Base-by-base conservation (phyloP, 2,113 vertebrate species). In the Apodemus sylvaticus region DNA sequence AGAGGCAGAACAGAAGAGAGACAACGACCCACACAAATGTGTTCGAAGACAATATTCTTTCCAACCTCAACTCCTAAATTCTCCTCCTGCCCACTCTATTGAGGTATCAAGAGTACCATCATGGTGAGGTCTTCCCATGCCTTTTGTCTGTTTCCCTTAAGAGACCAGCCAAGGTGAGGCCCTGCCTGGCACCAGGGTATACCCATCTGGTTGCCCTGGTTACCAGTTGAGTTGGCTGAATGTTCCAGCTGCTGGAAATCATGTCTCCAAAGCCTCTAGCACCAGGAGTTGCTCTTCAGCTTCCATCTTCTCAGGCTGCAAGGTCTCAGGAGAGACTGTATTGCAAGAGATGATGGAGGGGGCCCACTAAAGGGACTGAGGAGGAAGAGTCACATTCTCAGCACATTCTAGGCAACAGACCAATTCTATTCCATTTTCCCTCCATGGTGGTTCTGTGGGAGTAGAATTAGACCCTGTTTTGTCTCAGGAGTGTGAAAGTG, bases 51-150 rank as follows among this genome's bases (percentile, higher is more conserved):
- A 39, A 4, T 12, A 20, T 31, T 64, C 39, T 62, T 85, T 45
- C 29, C 78, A 36, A 55, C 55, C n/a, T 68, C 73, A 9, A 0
- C 22, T 78, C 86, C 77, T 39, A 42, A 58, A 24, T 71, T 70
- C 31, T 48, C 8, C 13, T 5, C 24, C 34, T 29, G 20, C 1
- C 12, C 39, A 7, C 19, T 78, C 76, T 10, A 0, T 10, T 36
- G 60, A 70, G 90, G 62, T 45, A 31, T 51, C 45, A 7, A 1
- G 0, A 22, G 55, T 66, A 42, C 64, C 53, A 14, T 12, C 5
- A 2, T 19, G n/a, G 42, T 12, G 8, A 26, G 0, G 0, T 48
- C 74, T 34, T 26, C 36, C 51, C 7, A 5, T n/a, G 74, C 31
- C 78, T 39, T 62, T 93, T 96, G 86, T 34, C 58, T 4, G 0